Evolutionary conservation across 2,797 vertebrate genomes (phyloP), one percentile per base, ranked within the genome.

Genomic region (Sphenodon punctatus): DNA sequence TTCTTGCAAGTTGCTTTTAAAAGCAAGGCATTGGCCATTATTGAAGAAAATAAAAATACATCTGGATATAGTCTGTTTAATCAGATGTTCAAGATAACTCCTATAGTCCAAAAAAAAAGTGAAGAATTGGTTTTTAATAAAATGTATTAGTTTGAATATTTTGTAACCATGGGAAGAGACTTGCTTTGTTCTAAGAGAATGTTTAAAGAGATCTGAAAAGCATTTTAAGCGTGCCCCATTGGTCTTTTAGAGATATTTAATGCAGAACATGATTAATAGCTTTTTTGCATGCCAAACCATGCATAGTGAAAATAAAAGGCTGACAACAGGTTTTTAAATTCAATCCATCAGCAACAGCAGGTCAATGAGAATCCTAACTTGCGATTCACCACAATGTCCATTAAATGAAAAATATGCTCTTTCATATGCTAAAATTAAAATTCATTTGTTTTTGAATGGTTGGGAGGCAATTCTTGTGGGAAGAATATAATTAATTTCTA

Each of bases 181-280:
- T 7, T 39, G 25, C 79, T 90, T 65, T 70, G 46, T 63, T 92
- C 83, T 69, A 77, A 60, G 76, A 32, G 70, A 39, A 75, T 30
- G 45, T 0, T 0, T 27, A 67, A 67, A 80, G 36, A 5, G 64
- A 69, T 82, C 65, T 6, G 55, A 77, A 85, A 88, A 86, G 80
- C 73, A 64, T 85, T 75, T 82, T 80, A 91, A 83, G 66, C 83
- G 80, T 80, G 82, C 75, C 78, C 80, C 83, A 85, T 66, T 30
- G 71, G 72, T 85, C 61, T 53, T 82, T 64, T 27, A 78, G 89
- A 93, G 81, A 81, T 76, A 77, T 80, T 88, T 85, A 88, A 86
- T 75, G 78, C 20, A 63, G 48, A 90, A 75, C 84, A 82, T 0
- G 30, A 83, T 14, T 56, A 41, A 91, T 17, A 3, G 71, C 80